phyloP scores from a whole-genome alignment of 2,113 vertebrate genomes.

The Chelonoidis abingdonii region DNA sequence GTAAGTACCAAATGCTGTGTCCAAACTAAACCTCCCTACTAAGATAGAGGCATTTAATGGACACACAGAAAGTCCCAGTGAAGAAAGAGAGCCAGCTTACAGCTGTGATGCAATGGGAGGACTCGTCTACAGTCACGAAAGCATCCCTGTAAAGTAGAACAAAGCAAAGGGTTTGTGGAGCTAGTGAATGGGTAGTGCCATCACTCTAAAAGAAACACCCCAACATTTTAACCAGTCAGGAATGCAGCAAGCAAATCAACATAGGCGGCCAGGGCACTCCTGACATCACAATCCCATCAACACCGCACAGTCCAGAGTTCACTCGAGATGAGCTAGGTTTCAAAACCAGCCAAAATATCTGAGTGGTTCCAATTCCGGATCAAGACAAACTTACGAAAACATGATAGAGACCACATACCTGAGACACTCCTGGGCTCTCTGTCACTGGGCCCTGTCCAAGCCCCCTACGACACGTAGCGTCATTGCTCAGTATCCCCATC shows the following conservation, averaged over 20 bases:
- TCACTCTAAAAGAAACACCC: no score
- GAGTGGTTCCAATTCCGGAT: neutral
- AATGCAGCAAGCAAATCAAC: neutral
- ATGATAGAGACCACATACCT: neutral
- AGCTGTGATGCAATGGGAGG: neutral
- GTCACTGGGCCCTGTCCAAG: neutral
- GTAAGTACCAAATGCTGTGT: neutral
- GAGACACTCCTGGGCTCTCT: no score
- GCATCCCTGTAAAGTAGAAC: neutral
- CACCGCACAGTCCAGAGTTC: no score
- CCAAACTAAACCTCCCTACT: neutral
- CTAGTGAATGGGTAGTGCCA: neutral
- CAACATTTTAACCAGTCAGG: neutral
- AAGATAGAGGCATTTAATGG: neutral
- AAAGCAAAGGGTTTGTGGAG: neutral
- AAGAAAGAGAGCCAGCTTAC: neutral
- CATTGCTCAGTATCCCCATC: neutral
- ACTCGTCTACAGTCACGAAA: neutral
- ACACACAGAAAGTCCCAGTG: neutral
- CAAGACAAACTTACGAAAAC: neutral
- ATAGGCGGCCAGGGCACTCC: no score
- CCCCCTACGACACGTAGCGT: no score
- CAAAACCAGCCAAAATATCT: neutral
- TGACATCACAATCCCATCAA: no score
- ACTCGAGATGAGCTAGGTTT: no score